Base-by-base conservation (phyloP, 2,113 vertebrate genomes). In the Toxostoma redivivum region DNA sequence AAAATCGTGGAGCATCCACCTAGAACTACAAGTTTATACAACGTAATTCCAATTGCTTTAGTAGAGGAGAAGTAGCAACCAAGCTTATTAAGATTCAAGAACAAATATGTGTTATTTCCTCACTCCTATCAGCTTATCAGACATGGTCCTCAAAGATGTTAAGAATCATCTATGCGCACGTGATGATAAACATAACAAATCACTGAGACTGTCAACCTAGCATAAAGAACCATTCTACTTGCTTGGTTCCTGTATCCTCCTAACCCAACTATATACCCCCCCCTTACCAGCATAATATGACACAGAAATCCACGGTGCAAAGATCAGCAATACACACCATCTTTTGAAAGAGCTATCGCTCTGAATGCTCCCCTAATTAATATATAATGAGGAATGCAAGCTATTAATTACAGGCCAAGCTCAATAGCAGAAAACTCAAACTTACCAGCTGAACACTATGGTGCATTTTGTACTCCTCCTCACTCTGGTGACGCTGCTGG, bases 401-500 rank as follows among this genome's bases (percentile, higher is more conserved):
- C 35, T 65, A 69, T 79, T 78, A 88, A 53, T 30, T 57, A 65
- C 74, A 95, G n/a, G n/a, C 42, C 76, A 51, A 92, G 35, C 40
- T 77, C 47, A 84, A 66, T 4, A 90, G 64, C n/a, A 74, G 45
- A 42, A 71, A 95, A 45, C 21, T 60, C 82, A 82, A 64, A 95
- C 97, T 95, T 90, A 99, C 99, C 96, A 98, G 97, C 19, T 98
- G 98, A 82, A 97, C 90, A 70, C 97, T 81, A 66, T 98, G 98
- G 82, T 98, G 98, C 35, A 86, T 95, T 83, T 92, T 96, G 93
- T 97, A 95, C 73, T 98, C 97, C n/a, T 96, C 97, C 53, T 98
- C 97, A 65, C 94, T 92, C 56, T 96, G 98, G 81, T 98, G 98
- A 72, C 71, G 98, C 54, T 99, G 98, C 30, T 98, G 98, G 27